Conservation (phyloP, 2,888 invertebrate species). For the Lagria hirta region DNA sequence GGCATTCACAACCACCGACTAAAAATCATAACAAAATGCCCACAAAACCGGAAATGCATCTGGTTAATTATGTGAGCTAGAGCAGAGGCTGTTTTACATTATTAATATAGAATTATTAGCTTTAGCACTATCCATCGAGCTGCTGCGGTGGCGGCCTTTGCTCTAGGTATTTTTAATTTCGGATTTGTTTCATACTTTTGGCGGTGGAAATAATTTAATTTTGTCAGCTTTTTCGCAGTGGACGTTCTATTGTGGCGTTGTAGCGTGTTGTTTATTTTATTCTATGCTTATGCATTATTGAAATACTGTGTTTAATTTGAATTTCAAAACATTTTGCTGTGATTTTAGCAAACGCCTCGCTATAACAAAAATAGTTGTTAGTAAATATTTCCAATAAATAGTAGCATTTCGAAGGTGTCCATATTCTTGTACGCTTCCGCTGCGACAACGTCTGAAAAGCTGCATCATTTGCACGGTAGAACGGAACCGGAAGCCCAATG, state of each 20-base stretch:
- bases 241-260: conserved; percentile 6
- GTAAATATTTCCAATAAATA: too few species aligned
- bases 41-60: conserved; percentile 16
- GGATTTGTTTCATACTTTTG: background rate
- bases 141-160: background rate
- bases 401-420: too few species aligned
- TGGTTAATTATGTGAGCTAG: conserved; percentile 13
- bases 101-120: conserved; percentile 22
- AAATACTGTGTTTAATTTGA: conserved; percentile 17
- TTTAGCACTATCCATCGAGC: background rate
- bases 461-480: conserved; percentile 32
- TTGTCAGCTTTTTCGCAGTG: conserved; percentile 1
- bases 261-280: conserved; percentile 15
- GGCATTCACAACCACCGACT: background rate
- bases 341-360: too few species aligned
- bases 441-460: too few species aligned
- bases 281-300: conserved; percentile 16
- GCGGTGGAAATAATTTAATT: conserved; percentile 8
- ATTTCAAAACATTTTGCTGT: too few species aligned
- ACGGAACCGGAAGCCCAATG: conserved; percentile 49
- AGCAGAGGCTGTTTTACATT: conserved; percentile 7
- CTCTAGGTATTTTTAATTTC: conserved; percentile 5
- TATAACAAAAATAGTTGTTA: too few species aligned
- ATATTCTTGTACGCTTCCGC: too few species aligned
- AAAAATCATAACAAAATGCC: conserved; percentile 3